Evolutionary conservation across 2,113 vertebrate species (phyloP), one percentile per base, ranked within the genome.

Genomic region (Sporophila hypoxantha): DNA sequence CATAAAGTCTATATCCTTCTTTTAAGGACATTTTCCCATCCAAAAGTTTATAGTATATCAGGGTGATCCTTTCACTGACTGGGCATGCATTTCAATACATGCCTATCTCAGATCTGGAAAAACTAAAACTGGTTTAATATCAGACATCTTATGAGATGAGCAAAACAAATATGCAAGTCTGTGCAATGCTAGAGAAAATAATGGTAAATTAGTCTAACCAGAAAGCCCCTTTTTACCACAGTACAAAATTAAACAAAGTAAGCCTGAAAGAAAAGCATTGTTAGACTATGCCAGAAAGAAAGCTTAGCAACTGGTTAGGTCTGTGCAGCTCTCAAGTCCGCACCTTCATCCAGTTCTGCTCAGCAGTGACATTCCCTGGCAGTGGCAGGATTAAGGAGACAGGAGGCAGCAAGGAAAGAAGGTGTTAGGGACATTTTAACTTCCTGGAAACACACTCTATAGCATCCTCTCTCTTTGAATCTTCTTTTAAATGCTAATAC

Each of bases 341-440:
- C 34, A 5, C 1, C 1, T 16, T 77, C 29, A 47, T 12, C n/a
- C 62, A 44, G 59, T 26, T 76, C 74, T 8, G 1, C 77, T 75
- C 23, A 0, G 49, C 0, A 0, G 29, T 9, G 65, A 37, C 42
- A 2, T 34, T n/a, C 70, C 42, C 36, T 9, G 25, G 57, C 44
- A 68, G 21, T 0, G 7, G 19, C 64, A 73, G 55, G 21, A 82
- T 26, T 66, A 82, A 57, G 29, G 22, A 37, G 16, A 86, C 26
- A 81, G 62, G 23, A 59, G 32, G 23, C 0, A 1, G 47, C 2
- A 10, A 78, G 30, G 23, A 73, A 82, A 76, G 30, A 9, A 8
- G 26, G 32, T 20, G 52, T 34, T 34, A 32, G 0, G 2, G 47
- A 41, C 32, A 64, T 60, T 70, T 83, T 49, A 76, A 61, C 80